Percentiles rank a stretch among this genome's conserved stretches.
Conservation (phyloP, 2,113 vertebrate genomes). For the Festucalex cinctus region DNA sequence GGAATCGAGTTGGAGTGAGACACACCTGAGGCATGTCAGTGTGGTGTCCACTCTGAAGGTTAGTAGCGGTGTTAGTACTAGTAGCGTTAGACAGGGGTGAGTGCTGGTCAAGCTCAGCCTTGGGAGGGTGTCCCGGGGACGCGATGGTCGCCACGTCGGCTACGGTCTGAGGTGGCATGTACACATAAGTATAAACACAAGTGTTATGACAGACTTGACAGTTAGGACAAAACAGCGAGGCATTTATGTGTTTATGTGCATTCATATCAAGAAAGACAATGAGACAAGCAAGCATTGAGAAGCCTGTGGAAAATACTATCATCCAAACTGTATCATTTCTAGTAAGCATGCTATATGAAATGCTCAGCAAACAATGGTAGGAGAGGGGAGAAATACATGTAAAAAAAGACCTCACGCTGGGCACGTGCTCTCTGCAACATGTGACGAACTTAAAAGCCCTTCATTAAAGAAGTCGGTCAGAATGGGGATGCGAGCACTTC, state of each 20-base stretch:
- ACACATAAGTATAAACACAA: slow-evolving; percentile 42
- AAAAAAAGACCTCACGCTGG: background rate
- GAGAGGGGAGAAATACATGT: background rate
- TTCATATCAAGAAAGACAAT: background rate
- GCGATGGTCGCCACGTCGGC: slow-evolving; percentile 47
- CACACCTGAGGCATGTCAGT: slow-evolving; percentile 68
- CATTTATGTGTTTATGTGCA: background rate
- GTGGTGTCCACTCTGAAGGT: slow-evolving; percentile 64
- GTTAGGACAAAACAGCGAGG: background rate
- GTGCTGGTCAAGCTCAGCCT: slow-evolving; percentile 39
- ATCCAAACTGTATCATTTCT: background rate
- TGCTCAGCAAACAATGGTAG: background rate
- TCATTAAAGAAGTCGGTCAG: background rate
- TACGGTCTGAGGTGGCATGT: slow-evolving; percentile 65
- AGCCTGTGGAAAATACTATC: background rate
- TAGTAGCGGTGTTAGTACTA: slow-evolving; percentile 71
- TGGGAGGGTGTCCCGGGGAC: slow-evolving; percentile 51
- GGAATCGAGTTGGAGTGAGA: slow-evolving; percentile 11
- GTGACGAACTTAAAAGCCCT: slow-evolving; percentile 1
- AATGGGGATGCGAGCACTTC: background rate
- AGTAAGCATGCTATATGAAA: background rate
- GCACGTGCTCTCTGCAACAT: slow-evolving; percentile 1
- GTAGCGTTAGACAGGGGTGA: slow-evolving; percentile 63
- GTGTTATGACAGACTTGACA: slow-evolving; percentile 14
- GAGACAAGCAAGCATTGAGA: background rate